Base-by-base conservation (phyloP, 1,140 invertebrate species). In the Philaenus spumarius region DNA sequence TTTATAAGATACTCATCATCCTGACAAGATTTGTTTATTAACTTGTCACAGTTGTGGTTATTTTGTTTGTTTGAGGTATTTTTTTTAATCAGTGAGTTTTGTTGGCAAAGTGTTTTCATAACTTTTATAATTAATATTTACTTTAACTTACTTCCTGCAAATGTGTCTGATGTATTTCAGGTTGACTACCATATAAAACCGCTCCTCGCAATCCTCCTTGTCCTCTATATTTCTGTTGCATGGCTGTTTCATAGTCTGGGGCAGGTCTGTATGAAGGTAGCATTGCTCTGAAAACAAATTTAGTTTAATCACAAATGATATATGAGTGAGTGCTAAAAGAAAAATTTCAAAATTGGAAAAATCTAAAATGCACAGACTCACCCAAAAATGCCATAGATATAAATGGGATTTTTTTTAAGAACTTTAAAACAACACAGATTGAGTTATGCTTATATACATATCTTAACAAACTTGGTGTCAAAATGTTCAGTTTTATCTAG, bases 231-330 rank as follows among this genome's bases (percentile, higher is more conserved):
- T 79, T 80, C 68, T 89, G 83, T 71, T 90, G 88, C 43, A 97
- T 81, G 5, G 94, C 93, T 0, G 91, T 93, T 68, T 96, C 91
- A 70, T 97, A 97, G 72, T 95, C 93, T 0, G 94, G 94, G 2
- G 92, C 91, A 20, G 87, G 89, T 34, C 93, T 82, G 71, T 97
- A 97, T 0, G 88, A 89, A 1, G 93, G 93, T 15, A 95, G 72
- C 59, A 93, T 77, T 6, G 87, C 85, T 62, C 82, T 78, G 37
- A 45, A 19, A 51, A 50, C 14, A 37, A 60, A 53, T 43, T n/a
- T 2, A 46, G 17, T 26, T 30, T 45, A 23, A 48, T 48, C 1
- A 24, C n/a, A 20, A 23, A 24, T 7, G 20, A 14, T 40, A n/a
- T n/a, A 40, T 4, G 17, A 40, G 17, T 3, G 14, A 40, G 14